Evolutionary conservation across 2,113 vertebrate genomes (phyloP), one percentile per base, ranked within the genome.

Genomic region (Ameiurus melas): DNA sequence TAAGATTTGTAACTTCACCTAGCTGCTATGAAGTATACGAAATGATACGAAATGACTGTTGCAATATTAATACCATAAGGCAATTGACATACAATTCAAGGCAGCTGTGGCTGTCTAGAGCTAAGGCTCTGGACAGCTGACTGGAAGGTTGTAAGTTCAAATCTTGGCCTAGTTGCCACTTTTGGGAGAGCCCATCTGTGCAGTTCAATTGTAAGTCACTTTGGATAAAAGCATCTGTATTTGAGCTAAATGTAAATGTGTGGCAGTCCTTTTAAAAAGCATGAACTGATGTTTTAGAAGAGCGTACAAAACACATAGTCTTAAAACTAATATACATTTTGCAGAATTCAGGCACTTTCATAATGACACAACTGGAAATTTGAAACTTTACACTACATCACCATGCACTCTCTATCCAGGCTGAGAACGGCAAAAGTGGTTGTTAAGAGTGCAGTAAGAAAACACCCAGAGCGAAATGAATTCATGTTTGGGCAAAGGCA

Each of bases 401-500:
- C 43, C 17, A 84, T n/a, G 4, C 20, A 22, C 43, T 55, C 62
- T 70, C 62, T 84, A 30, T 66, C 39, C 27, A 70, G 43, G 3
- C 47, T 84, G 16, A 84, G 30, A 22, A 70, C 22, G 47, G 57
- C 30, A 83, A 58, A 57, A 4, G 80, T 33, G 57, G 33, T 58
- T 83, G 57, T 58, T 25, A 43, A 19, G 43, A 84, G 43, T n/a
- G n/a, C 64, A 70, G 43, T 19, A 70, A 84, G 62, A 84, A 58
- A 70, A 53, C 83, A 84, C 9, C n/a, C 27, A 27, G 39, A 84
- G 64, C 64, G 33, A 83, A 62, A 83, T 62, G 19, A 62, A 60
- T 33, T 70, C 64, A 70, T 84, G 83, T 84, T 84, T 66, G 36
- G 58, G 60, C 39, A 84, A 68, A 70, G 62, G 6, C 43, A 53